phyloP scores from a whole-genome alignment of 2,113 vertebrate species.

The Callipepla californica region DNA sequence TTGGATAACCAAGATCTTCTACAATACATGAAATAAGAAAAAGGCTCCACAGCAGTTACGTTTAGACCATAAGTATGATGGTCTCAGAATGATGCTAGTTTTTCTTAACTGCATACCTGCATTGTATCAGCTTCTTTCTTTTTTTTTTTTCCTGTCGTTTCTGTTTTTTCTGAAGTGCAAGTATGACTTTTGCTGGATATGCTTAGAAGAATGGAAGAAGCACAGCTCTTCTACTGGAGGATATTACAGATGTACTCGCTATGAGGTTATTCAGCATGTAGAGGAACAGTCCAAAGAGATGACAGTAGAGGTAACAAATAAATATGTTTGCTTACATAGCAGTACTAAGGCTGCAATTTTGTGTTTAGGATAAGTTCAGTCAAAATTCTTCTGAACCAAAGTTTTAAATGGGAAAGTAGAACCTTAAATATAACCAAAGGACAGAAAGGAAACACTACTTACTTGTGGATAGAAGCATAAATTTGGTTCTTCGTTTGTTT shows the following conservation, averaged over 20 bases:
- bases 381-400: background rate
- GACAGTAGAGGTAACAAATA: conserved; percentile 91
- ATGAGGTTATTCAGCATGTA: conserved; percentile 97
- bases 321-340: background rate
- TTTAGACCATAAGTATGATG: background rate
- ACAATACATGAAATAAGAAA: background rate
- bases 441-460: background rate
- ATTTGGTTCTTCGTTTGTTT: background rate
- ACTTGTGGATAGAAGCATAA: background rate
- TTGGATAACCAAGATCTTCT: background rate
- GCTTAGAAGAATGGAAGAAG: conserved; percentile 99
- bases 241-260: conserved; percentile 97
- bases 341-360: background rate
- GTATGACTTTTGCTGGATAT: conserved; percentile 99
- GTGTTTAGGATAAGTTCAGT: background rate
- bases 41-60: background rate
- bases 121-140: background rate
- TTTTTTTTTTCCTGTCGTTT: background rate
- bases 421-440: background rate
- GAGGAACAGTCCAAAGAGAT: conserved; percentile 98
- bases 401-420: background rate
- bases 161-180: conserved; percentile 86
- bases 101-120: background rate
- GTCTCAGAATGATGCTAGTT: background rate
- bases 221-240: conserved; percentile 99